phyloP scores from a whole-genome alignment of 2,888 invertebrate genomes.

The Chelonus formosanus region DNA sequence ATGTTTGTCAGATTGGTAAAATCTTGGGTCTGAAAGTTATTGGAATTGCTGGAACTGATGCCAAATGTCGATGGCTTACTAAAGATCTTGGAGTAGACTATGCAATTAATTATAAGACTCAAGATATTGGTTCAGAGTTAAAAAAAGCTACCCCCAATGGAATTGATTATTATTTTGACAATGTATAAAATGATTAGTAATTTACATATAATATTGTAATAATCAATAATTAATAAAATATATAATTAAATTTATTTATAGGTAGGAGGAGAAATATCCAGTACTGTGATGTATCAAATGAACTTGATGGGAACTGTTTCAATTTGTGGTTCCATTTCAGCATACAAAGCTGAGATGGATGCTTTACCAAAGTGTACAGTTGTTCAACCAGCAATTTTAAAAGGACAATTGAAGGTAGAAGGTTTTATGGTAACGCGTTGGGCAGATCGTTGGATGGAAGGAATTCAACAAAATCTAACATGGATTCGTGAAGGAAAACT shows the following conservation, averaged over 20 bases:
- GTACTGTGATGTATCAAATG: constrained; percentile 71
- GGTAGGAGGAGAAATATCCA: constrained; percentile 76
- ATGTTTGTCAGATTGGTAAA: constrained; percentile 83
- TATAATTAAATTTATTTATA: constrained; percentile 50
- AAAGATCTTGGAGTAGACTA: constrained; percentile 74
- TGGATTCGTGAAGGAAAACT: constrained; percentile 77
- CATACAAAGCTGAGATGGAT: constrained; percentile 69
- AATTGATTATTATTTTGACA: constrained; percentile 81
- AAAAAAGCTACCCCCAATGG: constrained; percentile 74
- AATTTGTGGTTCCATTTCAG: constrained; percentile 74
- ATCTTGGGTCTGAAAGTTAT: constrained; percentile 74
- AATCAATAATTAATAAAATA: background rate
- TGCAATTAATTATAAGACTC: constrained; percentile 78
- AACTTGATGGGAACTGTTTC: constrained; percentile 71
- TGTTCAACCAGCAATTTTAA: constrained; percentile 69
- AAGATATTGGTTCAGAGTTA: constrained; percentile 68
- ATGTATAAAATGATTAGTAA: constrained; percentile 65
- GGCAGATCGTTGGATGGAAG: constrained; percentile 71
- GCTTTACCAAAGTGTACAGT: constrained; percentile 66
- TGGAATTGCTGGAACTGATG: constrained; percentile 76
- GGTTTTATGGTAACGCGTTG: constrained; percentile 71
- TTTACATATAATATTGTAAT: too few relatives aligned
- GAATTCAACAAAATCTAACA: constrained; percentile 71
- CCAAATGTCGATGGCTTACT: constrained; percentile 75
- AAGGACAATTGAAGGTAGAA: constrained; percentile 71